Conservation (phyloP, 2,888 invertebrate species). For the Apoderus coryli region DNA sequence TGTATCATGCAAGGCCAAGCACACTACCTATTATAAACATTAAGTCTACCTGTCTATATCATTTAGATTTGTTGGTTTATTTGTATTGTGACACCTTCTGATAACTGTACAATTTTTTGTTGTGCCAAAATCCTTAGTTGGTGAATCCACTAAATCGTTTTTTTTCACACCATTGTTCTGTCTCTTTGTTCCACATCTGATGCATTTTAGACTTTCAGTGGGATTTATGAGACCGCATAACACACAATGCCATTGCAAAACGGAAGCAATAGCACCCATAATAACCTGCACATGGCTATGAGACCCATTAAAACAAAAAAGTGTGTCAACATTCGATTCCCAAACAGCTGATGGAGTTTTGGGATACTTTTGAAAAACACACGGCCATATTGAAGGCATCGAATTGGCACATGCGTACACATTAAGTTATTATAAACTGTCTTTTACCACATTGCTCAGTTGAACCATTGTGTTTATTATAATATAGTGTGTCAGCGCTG, state of each 20-base stretch:
- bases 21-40: no score
- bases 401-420: no score
- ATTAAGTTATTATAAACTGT: no score
- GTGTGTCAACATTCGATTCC: constrained; percentile 17
- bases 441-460: no score
- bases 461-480: no score
- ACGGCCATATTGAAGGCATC: constrained; percentile 17
- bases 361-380: constrained; percentile 16
- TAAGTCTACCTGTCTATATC: constrained; percentile 18
- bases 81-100: constrained; percentile 23
- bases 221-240: constrained; percentile 81
- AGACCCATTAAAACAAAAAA: constrained; percentile 21
- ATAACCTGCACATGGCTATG: constrained; percentile 36
- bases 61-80: constrained; percentile 13
- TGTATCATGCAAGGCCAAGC: constrained; percentile 15
- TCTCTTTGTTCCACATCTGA: constrained; percentile 63
- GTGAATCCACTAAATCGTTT: constrained; percentile 18
- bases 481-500: no score
- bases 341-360: constrained; percentile 23
- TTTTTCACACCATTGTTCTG: constrained; percentile 31
- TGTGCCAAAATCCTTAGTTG: constrained; percentile 21
- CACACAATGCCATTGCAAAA: constrained; percentile 85
- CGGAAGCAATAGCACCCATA: constrained; percentile 89
- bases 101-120: constrained; percentile 30
- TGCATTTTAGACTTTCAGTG: constrained; percentile 69